phyloP scores from a whole-genome alignment of 2,888 invertebrate genomes.

The Linyphia triangularis region DNA sequence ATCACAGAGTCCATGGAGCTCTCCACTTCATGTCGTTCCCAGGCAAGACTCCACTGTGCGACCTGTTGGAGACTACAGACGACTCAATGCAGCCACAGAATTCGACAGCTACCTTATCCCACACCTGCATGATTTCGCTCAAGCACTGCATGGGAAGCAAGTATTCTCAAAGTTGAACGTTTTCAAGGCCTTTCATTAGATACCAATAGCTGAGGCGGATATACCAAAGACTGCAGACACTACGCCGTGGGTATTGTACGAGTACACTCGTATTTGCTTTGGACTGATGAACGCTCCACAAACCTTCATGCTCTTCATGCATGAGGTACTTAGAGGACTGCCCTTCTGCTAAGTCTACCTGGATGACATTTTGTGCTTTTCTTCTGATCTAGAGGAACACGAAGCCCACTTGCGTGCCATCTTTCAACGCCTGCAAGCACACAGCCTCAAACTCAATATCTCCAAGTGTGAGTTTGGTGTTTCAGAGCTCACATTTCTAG shows the following conservation, averaged over 20 bases:
- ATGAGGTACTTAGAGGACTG: too few relatives aligned
- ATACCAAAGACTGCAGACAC: constrained; percentile 80
- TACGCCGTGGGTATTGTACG: constrained; percentile 79
- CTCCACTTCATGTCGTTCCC: not conserved
- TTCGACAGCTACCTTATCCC: not conserved
- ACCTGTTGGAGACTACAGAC: not conserved
- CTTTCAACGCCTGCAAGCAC: too few relatives aligned
- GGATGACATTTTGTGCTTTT: too few relatives aligned
- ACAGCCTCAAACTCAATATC: too few relatives aligned
- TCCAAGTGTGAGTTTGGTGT: too few relatives aligned
- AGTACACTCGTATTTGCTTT: constrained; percentile 79
- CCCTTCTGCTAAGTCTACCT: too few relatives aligned
- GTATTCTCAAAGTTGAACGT: not conserved
- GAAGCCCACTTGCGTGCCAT: too few relatives aligned
- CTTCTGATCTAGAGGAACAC: too few relatives aligned
- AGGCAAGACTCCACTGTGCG: not conserved
- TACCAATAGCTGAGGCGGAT: not conserved
- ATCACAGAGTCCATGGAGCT: not conserved
- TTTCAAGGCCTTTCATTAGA: constrained; percentile 6
- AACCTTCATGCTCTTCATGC: too few relatives aligned
- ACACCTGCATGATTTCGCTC: not conserved
- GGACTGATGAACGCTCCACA: constrained; percentile 80
- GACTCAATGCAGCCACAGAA: not conserved
- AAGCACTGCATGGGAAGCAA: not conserved
- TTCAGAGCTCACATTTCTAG: too few relatives aligned